Evolutionary conservation across 1,140 invertebrate species (phyloP).

Genomic region (Drosophila pectinifera): DNA sequence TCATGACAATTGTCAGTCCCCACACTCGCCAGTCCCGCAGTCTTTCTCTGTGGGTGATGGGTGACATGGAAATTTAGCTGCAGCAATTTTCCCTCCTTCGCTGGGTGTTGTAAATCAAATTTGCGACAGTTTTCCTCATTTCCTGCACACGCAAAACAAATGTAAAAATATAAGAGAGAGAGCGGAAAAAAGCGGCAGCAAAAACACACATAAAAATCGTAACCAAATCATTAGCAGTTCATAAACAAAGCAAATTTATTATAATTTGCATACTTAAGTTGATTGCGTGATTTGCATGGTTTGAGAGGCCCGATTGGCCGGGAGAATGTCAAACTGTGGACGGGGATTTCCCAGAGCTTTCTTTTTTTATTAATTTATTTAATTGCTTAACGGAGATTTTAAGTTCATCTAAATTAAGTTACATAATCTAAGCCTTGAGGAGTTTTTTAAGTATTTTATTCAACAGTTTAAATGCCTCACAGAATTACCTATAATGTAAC

Average conservation of each 20-base stretch:
- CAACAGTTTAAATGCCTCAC: no score
- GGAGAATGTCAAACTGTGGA: slow-evolving; percentile 5
- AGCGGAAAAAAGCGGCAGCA: slow-evolving; percentile 7
- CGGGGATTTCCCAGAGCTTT: background rate
- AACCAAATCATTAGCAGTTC: slow-evolving; percentile 66
- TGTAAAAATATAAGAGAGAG: slow-evolving; percentile 12
- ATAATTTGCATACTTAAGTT: slow-evolving; percentile 57
- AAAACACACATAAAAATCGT: slow-evolving; percentile 45
- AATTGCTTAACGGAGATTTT: background rate
- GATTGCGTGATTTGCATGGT: slow-evolving; percentile 43
- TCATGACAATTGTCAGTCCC: slow-evolving; percentile 65
- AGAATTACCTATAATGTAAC: no score
- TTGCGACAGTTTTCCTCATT: slow-evolving; percentile 58
- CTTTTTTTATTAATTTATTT: no score
- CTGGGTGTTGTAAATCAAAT: slow-evolving; percentile 69
- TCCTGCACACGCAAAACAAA: slow-evolving; percentile 53
- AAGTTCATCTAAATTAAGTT: background rate
- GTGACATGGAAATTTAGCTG: slow-evolving; percentile 48
- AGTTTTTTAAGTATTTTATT: no score
- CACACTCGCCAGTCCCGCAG: slow-evolving; percentile 2
- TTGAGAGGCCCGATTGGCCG: slow-evolving; percentile 19
- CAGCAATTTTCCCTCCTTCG: slow-evolving; percentile 24
- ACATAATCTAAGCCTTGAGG: no score
- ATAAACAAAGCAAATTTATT: slow-evolving; percentile 56
- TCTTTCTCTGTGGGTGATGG: slow-evolving; percentile 36